phyloP scores from a whole-genome alignment of 1,140 invertebrate species.

The Aphelinus atriplicis region DNA sequence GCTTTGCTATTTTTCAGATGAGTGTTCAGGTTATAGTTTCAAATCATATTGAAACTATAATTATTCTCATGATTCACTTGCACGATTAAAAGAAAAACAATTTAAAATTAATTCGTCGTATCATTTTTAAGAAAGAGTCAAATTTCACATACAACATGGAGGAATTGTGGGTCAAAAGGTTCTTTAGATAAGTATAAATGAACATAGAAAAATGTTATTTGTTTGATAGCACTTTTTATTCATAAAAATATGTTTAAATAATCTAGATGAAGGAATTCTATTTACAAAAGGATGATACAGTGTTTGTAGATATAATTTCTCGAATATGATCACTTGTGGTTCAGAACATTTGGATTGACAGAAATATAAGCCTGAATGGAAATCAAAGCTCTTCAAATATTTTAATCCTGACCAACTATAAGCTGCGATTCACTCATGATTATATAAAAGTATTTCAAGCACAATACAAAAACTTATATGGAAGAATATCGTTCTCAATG shows the following conservation, averaged over 20 bases:
- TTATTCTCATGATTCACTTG: too few relatives aligned
- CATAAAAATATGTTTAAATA: slow-evolving; percentile 39
- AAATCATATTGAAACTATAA: too few relatives aligned
- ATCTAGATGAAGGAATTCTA: slow-evolving; percentile 28
- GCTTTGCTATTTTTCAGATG: too few relatives aligned
- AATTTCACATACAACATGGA: too few relatives aligned
- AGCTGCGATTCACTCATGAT: slow-evolving; percentile 20
- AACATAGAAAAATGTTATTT: neutral
- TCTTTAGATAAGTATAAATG: too few relatives aligned
- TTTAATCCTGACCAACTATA: slow-evolving; percentile 18
- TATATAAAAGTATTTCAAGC: slow-evolving; percentile 13
- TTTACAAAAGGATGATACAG: slow-evolving; percentile 27
- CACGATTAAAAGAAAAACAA: too few relatives aligned
- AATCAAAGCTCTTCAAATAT: slow-evolving; percentile 17
- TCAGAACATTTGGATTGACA: slow-evolving; percentile 13
- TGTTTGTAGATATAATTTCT: slow-evolving; percentile 10
- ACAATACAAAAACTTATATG: slow-evolving; percentile 19
- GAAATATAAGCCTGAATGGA: slow-evolving; percentile 28
- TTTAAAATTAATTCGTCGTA: too few relatives aligned
- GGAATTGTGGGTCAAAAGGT: too few relatives aligned
- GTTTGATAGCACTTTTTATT: slow-evolving; percentile 37
- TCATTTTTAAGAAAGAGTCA: too few relatives aligned
- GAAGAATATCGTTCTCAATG: neutral
- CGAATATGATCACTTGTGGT: slow-evolving; percentile 1
- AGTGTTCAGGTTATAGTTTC: too few relatives aligned